A percentile compares a stretch with the other conserved stretches of the same genome.
Conservation (phyloP, 2,113 vertebrate genomes). For the Cololabis saira region DNA sequence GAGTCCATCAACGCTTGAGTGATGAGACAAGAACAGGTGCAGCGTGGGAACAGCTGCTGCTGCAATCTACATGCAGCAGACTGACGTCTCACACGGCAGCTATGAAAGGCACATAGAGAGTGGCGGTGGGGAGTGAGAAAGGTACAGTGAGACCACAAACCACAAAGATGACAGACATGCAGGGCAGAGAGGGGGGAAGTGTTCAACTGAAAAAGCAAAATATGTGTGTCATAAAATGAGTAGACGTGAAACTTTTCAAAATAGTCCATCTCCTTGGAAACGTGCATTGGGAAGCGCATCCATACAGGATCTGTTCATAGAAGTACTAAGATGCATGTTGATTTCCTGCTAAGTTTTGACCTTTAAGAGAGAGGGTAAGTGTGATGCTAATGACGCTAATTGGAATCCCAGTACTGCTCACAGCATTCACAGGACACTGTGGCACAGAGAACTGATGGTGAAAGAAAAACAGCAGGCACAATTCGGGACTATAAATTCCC, state of each 20-base stretch:
- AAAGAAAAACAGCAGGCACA: no score
- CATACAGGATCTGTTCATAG: not conserved
- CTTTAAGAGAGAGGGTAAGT: constrained; percentile 20
- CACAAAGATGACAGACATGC: constrained; percentile 12
- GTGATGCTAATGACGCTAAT: constrained; percentile 12
- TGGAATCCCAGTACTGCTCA: constrained; percentile 28
- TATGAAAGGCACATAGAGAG: constrained; percentile 51
- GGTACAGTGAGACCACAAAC: constrained; percentile 11
- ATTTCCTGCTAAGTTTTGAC: constrained; percentile 35
- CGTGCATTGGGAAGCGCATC: constrained; percentile 2
- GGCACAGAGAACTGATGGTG: not conserved
- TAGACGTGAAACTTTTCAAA: constrained; percentile 36
- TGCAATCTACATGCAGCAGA: constrained; percentile 41
- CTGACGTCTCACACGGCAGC: constrained; percentile 37
- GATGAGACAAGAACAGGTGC: constrained; percentile 84
- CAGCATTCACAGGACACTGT: not conserved
- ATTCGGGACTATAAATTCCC: no score
- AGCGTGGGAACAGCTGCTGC: constrained; percentile 76
- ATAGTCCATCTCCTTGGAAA: constrained; percentile 25
- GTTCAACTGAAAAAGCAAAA: not conserved
- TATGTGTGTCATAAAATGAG: not conserved
- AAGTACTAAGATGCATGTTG: constrained; percentile 1
- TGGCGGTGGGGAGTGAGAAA: constrained; percentile 23
- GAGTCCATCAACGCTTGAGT: constrained; percentile 73
- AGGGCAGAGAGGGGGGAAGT: constrained; percentile 8